Percentiles rank a stretch among this genome's conserved stretches.
These are phyloP conservation scores for Drosophila baimaii DNA, from an alignment of 1,140 invertebrate genomes.

Conservation along the genomic window DNA sequence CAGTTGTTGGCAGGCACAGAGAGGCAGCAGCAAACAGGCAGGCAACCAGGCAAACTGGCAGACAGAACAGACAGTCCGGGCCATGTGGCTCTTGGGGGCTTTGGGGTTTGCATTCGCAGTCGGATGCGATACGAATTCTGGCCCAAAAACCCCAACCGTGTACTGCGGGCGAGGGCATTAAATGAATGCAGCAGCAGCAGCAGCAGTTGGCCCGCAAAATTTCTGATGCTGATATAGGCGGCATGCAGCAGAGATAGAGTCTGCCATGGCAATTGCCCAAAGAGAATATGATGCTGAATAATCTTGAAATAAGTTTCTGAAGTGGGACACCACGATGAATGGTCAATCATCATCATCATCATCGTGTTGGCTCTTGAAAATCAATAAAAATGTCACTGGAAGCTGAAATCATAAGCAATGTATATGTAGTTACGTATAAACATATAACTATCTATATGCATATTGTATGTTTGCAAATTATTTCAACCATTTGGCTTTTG, in stretches of 20 bases:
- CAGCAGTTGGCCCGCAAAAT: conserved; percentile 27
- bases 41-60: conserved; percentile 14
- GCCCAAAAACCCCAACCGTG: conserved; percentile 34
- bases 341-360: conserved; percentile 8
- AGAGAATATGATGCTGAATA: conserved; percentile 47
- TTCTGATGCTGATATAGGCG: conserved; percentile 44
- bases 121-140: conserved; percentile 23
- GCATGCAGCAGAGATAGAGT: conserved; percentile 29
- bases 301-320: conserved; percentile 43
- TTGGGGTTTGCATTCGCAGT: conserved; percentile 27
- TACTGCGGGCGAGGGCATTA: conserved; percentile 35
- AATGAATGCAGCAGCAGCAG: conserved; percentile 42
- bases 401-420: conserved; percentile 3
- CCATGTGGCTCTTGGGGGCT: conserved; percentile 48
- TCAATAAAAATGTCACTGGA: conserved; percentile 36
- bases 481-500: conserved; percentile 26
- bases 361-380: conserved; percentile 27
- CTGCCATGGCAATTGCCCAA: conserved; percentile 37
- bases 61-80: conserved; percentile 19
- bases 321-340: conserved; percentile 39
- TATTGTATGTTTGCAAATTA: conserved; percentile 11
- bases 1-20: conserved; percentile 37
- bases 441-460: no score
- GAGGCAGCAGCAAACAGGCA: conserved; percentile 26
- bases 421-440: conserved; percentile 21